Base-by-base conservation (phyloP, 2,113 vertebrate genomes). In the Charadrius vociferus region DNA sequence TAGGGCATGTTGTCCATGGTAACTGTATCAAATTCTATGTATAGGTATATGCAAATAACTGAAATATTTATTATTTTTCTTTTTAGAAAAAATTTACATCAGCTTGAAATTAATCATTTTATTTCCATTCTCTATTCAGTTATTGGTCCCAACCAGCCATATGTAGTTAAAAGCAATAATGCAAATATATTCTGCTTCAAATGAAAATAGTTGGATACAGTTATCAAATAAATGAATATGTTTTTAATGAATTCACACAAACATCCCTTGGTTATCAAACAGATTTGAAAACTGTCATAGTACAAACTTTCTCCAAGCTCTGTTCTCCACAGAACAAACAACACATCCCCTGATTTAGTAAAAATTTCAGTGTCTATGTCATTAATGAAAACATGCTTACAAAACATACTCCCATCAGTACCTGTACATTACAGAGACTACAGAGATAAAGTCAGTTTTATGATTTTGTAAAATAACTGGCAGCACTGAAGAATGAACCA, bases 401-500 rank as follows among this genome's bases (percentile, higher is more conserved):
- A 93, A 93, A 86, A 30, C 52, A 50, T 61, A 93, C 94, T 95
- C 88, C 92, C 85, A 65, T 73, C 86, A 81, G 83, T 75, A 91
- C 68, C 77, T 87, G 62, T 9, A 1, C 37, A 39, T 92, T 90
- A 50, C 55, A 67, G 67, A 86, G 61, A 70, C 75, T 77, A 62
- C 62, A 66, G 43, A 77, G 41, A 95, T 52, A 73, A 91, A 96
- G 86, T 79, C 81, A 94, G 50, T 18, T 95, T 90, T 87, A 94
- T 93, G 94, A 59, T 78, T 95, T 86, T 92, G 88, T 81, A 88
- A 96, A 93, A 95, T 90, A 95, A 90, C 68, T 92, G 75, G 50
- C 88, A 96, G 62, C 21, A 3, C 37, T 95, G 81, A 94, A 91
- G 50, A 93, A 90, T 56, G 91, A 95, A 93, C 61, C 55, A 91